Base-by-base conservation (phyloP, 2,888 invertebrate genomes). In the Mythimna impura region DNA sequence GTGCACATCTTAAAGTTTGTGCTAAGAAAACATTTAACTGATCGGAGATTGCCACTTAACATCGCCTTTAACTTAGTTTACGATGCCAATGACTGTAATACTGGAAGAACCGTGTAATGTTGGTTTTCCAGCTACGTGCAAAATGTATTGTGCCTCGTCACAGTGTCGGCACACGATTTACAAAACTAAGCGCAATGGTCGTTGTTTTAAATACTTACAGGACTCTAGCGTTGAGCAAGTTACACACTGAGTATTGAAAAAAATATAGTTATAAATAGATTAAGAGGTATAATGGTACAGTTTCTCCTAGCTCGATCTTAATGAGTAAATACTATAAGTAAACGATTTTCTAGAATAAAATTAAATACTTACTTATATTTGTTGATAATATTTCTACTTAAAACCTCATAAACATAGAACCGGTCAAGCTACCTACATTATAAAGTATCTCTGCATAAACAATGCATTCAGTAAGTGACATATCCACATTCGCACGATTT, bases 1-100 rank as follows among this genome's bases (percentile, higher is more conserved):
- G 55, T 40, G 52, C 47, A 76, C 71, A 79, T 78, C 84, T 82
- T 85, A 78, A 81, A 81, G 86, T 89, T 85, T 83, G 85, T 84
- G 80, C 79, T 70, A 71, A 78, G 78, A 73, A 84, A 80, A 85
- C 66, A 63, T 77, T 85, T 81, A 78, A 72, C 71, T 79, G 77
- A 87, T 87, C 72, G 64, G 58, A 60, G 60, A 83, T 79, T 73
- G 74, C 66, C 47, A 65, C 80, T 88, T 84, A 81, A 87, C 86
- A 89, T 80, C 81, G 79, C 78, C 80, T 84, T 71, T 86, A 82
- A 69, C 70, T 76, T 69, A 81, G 73, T 88, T 87, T 86, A 87
- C 85, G 86, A 86, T 83, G 83, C 82, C 76, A 85, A 85, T 70
- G 78, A 80, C 76, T 79, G 78, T 80, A 69, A 80, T 76, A 71